Percentiles rank a stretch among this genome's conserved stretches.
Conservation (phyloP, 2,888 invertebrate genomes). For the Cotesia congregata region DNA sequence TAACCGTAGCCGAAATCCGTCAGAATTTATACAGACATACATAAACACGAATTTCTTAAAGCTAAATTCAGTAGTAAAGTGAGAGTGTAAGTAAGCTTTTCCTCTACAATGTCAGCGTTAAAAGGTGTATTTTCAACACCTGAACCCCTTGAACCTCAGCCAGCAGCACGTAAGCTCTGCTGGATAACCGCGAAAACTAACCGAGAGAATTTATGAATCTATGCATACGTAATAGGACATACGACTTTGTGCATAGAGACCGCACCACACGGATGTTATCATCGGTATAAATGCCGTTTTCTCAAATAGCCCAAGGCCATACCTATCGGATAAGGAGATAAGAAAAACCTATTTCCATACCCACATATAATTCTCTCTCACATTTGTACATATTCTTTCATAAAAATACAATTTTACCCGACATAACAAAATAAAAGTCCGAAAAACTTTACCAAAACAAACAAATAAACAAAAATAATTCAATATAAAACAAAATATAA, state of each 20-base stretch:
- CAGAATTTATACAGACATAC: conserved; percentile 20
- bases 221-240: conserved; percentile 51
- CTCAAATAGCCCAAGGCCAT: conserved; percentile 27
- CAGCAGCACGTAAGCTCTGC: conserved; percentile 24
- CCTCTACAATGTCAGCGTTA: conserved; percentile 25
- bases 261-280: conserved; percentile 16
- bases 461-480: too few relatives aligned
- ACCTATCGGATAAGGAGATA: conserved; percentile 8
- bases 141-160: conserved; percentile 22
- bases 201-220: conserved; percentile 48
- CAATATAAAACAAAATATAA: neutral
- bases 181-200: conserved; percentile 40
- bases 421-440: too few relatives aligned
- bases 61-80: conserved; percentile 12
- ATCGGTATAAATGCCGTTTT: neutral
- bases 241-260: conserved; percentile 35
- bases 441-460: too few relatives aligned
- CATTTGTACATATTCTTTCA: conserved; percentile 12
- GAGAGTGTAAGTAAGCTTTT: conserved; percentile 27
- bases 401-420: neutral
- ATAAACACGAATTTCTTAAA: conserved; percentile 21
- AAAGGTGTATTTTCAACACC: conserved; percentile 23
- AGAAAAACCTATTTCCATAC: conserved; percentile 30
- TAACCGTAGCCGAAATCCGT: neutral
- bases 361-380: conserved; percentile 23